phyloP scores from a whole-genome alignment of 2,113 vertebrate species.

The Menura novaehollandiae region DNA sequence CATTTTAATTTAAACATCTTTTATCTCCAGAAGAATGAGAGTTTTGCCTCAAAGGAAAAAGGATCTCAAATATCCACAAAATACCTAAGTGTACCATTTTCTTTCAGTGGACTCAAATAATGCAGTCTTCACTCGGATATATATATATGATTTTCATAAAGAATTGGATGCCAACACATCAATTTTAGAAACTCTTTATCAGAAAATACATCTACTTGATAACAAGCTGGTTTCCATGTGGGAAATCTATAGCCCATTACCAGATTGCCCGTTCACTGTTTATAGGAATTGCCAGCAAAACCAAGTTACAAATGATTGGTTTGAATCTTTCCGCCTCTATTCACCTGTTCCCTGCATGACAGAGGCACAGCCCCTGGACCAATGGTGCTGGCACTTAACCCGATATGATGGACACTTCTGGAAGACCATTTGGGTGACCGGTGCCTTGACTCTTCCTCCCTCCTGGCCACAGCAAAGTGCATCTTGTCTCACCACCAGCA shows the following conservation, averaged over 20 bases:
- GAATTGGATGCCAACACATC: neutral
- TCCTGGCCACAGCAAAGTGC: neutral
- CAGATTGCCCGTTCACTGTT: neutral
- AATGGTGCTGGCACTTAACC: neutral
- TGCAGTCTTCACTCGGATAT: neutral
- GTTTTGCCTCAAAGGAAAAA: neutral
- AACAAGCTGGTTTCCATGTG: neutral
- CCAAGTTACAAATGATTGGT: conserved; percentile 44
- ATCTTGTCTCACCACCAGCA: neutral
- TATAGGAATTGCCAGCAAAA: conserved; percentile 15
- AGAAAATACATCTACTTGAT: neutral
- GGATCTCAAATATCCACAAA: neutral
- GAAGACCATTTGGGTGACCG: accelerated
- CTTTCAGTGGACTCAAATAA: neutral
- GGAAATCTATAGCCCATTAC: neutral
- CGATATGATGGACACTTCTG: accelerated
- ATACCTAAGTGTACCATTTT: neutral
- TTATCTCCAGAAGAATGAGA: neutral
- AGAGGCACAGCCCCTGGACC: neutral
- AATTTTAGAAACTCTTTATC: neutral
- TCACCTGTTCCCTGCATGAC: neutral
- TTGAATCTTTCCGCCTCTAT: conserved; percentile 37
- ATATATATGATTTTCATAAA: neutral
- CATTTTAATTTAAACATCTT: neutral
- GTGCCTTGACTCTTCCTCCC: accelerated